Conservation (phyloP, 2,113 vertebrate species). For the Trogon surrucura region DNA sequence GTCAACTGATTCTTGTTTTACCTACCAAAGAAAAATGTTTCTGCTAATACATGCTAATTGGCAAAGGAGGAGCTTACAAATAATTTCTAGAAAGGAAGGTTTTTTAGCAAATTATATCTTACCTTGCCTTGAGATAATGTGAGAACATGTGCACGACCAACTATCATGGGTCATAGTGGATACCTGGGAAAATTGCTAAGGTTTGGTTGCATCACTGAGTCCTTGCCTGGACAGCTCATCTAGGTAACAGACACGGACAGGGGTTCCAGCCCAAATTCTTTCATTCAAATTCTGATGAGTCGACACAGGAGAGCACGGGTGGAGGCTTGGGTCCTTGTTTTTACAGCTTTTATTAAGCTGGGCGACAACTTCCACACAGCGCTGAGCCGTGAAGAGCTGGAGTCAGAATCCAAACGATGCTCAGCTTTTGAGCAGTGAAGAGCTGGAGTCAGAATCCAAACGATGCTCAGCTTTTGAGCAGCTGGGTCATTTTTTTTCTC, state of each 20-base stretch:
- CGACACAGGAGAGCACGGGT: not conserved
- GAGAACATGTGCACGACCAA: not conserved
- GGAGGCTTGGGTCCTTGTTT: not conserved
- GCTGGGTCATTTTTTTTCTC: not conserved
- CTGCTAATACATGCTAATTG: not conserved
- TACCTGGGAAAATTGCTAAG: not conserved
- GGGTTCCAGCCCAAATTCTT: not conserved
- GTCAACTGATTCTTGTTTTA: not conserved
- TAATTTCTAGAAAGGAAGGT: not conserved
- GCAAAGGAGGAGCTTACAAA: not conserved
- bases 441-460: not conserved
- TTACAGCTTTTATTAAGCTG: not conserved
- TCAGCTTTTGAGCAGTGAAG: not conserved
- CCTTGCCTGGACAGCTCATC: not conserved
- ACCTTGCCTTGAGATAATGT: not conserved
- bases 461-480: not conserved
- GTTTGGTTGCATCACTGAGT: not conserved
- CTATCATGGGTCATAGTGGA: not conserved
- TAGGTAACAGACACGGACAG: not conserved
- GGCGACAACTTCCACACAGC: not conserved
- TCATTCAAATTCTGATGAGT: not conserved
- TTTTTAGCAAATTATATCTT: not conserved
- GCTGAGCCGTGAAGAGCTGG: not conserved
- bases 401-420: not conserved
- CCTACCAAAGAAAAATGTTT: not conserved